Conservation (phyloP, 2,888 invertebrate genomes). For the Calameuta pallipes region DNA sequence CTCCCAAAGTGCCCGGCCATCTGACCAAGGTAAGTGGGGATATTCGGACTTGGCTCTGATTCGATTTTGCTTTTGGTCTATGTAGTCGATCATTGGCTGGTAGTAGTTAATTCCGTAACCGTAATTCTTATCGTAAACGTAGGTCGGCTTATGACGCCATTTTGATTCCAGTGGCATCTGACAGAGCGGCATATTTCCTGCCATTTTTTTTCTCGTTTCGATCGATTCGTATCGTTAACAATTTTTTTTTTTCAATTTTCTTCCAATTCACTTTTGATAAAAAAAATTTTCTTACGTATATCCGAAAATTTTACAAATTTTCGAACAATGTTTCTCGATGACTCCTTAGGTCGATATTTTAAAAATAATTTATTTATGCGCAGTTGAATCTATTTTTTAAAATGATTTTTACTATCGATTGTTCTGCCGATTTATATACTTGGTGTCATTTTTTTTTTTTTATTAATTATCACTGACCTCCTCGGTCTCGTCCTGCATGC, state of each 20-base stretch:
- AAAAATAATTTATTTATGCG: not conserved
- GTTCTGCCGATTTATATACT: not conserved
- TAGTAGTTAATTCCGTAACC: constrained; percentile 87
- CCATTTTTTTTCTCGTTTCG: constrained; percentile 38
- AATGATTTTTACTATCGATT: not conserved
- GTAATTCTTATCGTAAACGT: constrained; percentile 85
- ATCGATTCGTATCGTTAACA: constrained; percentile 32
- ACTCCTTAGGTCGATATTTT: not conserved
- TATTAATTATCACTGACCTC: not conserved
- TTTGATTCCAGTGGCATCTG: constrained; percentile 58
- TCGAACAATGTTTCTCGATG: not conserved
- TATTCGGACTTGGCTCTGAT: constrained; percentile 62
- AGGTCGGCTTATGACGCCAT: constrained; percentile 68
- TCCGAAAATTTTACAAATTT: not conserved
- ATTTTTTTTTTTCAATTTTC: constrained; percentile 19
- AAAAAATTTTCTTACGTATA: not conserved
- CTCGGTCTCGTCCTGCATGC: not conserved
- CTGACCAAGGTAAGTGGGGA: constrained; percentile 76
- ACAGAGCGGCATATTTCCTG: constrained; percentile 47
- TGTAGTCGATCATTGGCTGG: constrained; percentile 89
- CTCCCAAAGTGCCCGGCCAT: constrained; percentile 66
- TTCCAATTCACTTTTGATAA: not conserved
- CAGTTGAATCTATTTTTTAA: not conserved
- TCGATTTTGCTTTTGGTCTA: constrained; percentile 75
- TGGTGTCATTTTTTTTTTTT: not conserved